Evolutionary conservation across 2,888 invertebrate genomes (phyloP), one percentile per base, ranked within the genome.

Genomic region (Dicyrtomina minuta): DNA sequence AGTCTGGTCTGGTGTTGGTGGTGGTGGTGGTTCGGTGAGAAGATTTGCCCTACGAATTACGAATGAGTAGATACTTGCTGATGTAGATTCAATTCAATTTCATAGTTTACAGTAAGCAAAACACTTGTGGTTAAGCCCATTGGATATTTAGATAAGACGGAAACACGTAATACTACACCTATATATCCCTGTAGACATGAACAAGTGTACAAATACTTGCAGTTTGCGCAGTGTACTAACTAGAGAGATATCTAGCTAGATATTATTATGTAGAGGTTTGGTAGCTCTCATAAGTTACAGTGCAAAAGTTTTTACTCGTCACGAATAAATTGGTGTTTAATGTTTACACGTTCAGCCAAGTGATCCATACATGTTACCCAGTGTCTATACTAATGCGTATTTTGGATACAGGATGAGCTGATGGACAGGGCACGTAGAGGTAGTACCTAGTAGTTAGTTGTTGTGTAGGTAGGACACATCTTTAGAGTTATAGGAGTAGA

Each of bases 61-160:
- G 33, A 33, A 33, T 8, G 3, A 33, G 33, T 33, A 8, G 33
- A 33, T 33, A 33, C 33, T 33, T 33, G 33, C 33, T 33, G 33
- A 33, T 33, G 33, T 3, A 33, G 33, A 33, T 33, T 33, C 33
- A 33, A 33, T 33, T 33, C 33, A 33, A 33, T 33, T 33, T 33
- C 33, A 33, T 33, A 55, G 12, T 55, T 55, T 55, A 55, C 55
- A 55, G 55, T 55, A 55, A 55, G 17, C 55, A 55, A 55, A 55
- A 15, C 55, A 55, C 55, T 27, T 55, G 55, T 55, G 55, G 55
- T 55, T 12, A 55, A 55, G 26, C 15, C n/a, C 55, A 55, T 27
- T 55, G 55, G 55, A 22, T 55, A 55, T 17, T 33, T 51, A 51
- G 24, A 26, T 53, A 22, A 55, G 55, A 55, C 55, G 55, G 26